Percentiles rank a stretch among this genome's conserved stretches.
phyloP scores from a whole-genome alignment of 2,797 vertebrate species.

The Chromis chromis region DNA sequence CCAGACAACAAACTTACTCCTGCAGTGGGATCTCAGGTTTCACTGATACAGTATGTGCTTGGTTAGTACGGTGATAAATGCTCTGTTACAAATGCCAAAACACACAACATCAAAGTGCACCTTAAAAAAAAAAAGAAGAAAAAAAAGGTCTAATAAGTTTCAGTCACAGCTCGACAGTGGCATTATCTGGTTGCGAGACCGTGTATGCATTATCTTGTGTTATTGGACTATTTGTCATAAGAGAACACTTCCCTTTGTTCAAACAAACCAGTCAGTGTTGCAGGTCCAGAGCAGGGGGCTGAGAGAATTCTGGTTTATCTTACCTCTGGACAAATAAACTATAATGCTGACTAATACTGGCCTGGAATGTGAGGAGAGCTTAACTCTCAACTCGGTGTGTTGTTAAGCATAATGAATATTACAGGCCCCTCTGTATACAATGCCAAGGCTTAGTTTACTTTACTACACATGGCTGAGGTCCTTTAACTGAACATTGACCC shows the following conservation, averaged over 20 bases:
- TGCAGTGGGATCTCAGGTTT: constrained; percentile 41
- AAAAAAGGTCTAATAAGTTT: constrained; percentile 52
- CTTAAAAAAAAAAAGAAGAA: constrained; percentile 10
- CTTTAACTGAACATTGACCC: constrained; percentile 75
- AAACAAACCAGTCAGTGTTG: constrained; percentile 90
- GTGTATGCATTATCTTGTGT: constrained; percentile 86
- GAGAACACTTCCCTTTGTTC: constrained; percentile 88
- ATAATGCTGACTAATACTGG: constrained; percentile 93
- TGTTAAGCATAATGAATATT: constrained; percentile 87
- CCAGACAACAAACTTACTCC: constrained; percentile 52
- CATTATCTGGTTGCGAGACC: constrained; percentile 79
- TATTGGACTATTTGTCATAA: constrained; percentile 92
- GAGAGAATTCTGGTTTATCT: constrained; percentile 92
- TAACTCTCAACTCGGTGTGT: constrained; percentile 69
- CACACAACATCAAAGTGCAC: constrained; percentile 57
- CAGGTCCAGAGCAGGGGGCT: constrained; percentile 68
- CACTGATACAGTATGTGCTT: constrained; percentile 38
- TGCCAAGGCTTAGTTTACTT: constrained; percentile 76
- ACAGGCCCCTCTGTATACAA: constrained; percentile 79
- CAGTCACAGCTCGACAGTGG: constrained; percentile 71
- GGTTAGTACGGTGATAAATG: constrained; percentile 52
- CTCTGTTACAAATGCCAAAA: constrained; percentile 47
- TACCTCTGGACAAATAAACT: constrained; percentile 93
- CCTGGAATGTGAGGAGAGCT: constrained; percentile 89
- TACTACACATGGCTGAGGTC: constrained; percentile 73